Percentiles rank a stretch among this genome's conserved stretches.
These are phyloP conservation scores for Lanistes nyassanus DNA, from an alignment of 1,140 invertebrate genomes.

Conservation along the genomic window DNA sequence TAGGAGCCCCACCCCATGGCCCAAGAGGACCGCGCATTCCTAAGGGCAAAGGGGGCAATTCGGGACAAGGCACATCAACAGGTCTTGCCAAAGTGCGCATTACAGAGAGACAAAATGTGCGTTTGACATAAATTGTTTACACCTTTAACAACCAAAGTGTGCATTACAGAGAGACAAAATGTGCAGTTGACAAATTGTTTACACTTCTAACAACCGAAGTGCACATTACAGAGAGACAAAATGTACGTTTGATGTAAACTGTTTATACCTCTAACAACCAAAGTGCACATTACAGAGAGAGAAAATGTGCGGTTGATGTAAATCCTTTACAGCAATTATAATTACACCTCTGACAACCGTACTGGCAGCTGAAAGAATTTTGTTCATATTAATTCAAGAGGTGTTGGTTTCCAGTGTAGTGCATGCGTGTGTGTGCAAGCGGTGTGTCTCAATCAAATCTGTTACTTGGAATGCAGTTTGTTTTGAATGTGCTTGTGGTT, in stretches of 20 bases:
- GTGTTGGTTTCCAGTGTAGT: background rate
- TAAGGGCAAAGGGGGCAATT: conserved; percentile 1
- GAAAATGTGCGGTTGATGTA: background rate
- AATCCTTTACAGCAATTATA: background rate
- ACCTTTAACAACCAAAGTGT: too few relatives aligned
- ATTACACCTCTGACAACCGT: background rate
- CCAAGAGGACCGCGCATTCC: background rate
- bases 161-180: background rate
- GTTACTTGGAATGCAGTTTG: too few relatives aligned
- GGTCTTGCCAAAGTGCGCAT: background rate
- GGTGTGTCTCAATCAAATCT: too few relatives aligned
- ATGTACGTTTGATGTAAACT: background rate
- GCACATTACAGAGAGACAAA: background rate
- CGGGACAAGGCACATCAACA: conserved; percentile 11
- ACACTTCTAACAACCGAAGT: background rate
- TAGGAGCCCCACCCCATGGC: conserved; percentile 9
- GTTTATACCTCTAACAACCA: too few relatives aligned
- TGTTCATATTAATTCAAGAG: background rate
- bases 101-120: background rate
- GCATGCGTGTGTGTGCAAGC: too few relatives aligned
- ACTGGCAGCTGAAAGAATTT: background rate
- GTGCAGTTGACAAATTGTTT: background rate
- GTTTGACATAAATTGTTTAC: background rate
- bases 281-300: background rate
- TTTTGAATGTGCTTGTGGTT: too few relatives aligned